Conservation (phyloP, 1,140 invertebrate genomes). For the Drosophila malerkotliana region DNA sequence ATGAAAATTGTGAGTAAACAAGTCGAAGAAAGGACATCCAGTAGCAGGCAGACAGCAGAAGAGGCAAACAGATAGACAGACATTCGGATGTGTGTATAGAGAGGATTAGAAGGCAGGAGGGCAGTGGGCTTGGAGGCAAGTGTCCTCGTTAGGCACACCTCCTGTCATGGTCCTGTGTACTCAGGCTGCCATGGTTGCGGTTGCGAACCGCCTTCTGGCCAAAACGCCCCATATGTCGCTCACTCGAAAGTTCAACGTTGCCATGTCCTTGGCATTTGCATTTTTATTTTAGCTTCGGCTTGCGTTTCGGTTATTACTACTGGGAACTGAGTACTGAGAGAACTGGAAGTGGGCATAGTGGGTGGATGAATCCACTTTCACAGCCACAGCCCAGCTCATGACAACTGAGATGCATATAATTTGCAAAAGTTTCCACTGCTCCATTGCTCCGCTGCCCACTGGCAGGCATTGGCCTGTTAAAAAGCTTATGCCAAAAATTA, state of each 20-base stretch:
- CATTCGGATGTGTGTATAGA: background rate
- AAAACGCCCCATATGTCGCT: conserved; percentile 50
- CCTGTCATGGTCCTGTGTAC: conserved; percentile 55
- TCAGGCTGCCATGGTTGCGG: conserved; percentile 28
- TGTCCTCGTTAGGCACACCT: conserved; percentile 59
- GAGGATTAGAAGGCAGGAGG: background rate
- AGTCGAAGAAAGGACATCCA: conserved; percentile 32
- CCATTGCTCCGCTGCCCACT: conserved; percentile 14
- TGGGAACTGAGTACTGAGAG: conserved; percentile 2
- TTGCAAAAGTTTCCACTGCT: conserved; percentile 44
- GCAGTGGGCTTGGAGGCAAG: background rate
- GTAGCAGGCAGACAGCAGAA: conserved; percentile 6
- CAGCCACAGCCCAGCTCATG: conserved; percentile 15
- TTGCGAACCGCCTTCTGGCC: conserved; percentile 20
- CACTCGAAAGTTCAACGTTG: conserved; percentile 62
- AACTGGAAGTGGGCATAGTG: conserved; percentile 7
- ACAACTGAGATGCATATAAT: conserved; percentile 56
- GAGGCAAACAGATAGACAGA: conserved; percentile 18
- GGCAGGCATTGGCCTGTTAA: conserved; percentile 22
- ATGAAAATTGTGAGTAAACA: conserved; percentile 50
- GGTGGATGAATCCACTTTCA: background rate
- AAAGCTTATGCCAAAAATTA: conserved; percentile 43
- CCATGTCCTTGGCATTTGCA: conserved; percentile 66
- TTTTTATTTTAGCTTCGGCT: conserved; percentile 55
- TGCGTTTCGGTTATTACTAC: conserved; percentile 65